These are phyloP conservation scores for Muscina levida DNA, from an alignment of 2,888 invertebrate genomes.

Conservation along the genomic window DNA sequence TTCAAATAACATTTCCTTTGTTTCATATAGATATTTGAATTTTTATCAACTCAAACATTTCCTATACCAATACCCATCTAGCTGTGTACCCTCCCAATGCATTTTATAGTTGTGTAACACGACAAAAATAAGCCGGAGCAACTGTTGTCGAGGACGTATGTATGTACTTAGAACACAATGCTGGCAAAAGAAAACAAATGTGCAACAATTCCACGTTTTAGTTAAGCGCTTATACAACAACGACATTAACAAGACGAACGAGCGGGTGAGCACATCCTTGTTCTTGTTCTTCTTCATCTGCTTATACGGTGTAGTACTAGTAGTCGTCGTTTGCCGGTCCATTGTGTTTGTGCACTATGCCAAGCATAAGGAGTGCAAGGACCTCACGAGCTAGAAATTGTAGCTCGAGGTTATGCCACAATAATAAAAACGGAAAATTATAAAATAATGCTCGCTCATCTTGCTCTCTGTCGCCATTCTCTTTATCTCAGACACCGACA, in stretches of 20 bases:
- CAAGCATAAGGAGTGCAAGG: slow-evolving; percentile 50
- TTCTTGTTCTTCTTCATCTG: slow-evolving; percentile 3
- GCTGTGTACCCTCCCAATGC: background rate
- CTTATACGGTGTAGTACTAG: background rate
- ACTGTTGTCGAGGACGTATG: too few relatives aligned
- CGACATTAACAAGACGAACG: slow-evolving; percentile 19
- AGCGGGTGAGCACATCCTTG: slow-evolving; percentile 30
- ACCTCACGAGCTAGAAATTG: slow-evolving; percentile 46
- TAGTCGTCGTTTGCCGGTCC: background rate
- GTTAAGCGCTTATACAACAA: slow-evolving; percentile 32
- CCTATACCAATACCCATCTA: too few relatives aligned
- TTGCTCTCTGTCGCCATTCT: background rate
- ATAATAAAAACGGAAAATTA: slow-evolving; percentile 43
- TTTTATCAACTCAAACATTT: too few relatives aligned
- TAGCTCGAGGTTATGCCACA: slow-evolving; percentile 49
- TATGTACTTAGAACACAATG: background rate
- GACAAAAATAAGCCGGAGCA: background rate
- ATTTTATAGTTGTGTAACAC: background rate
- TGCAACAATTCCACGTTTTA: slow-evolving; percentile 54
- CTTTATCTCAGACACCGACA: slow-evolving; percentile 23
- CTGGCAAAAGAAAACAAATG: slow-evolving; percentile 13
- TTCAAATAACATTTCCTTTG: too few relatives aligned
- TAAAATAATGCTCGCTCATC: slow-evolving; percentile 24
- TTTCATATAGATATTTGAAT: too few relatives aligned
- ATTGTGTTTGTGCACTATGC: slow-evolving; percentile 5